These are phyloP conservation scores for Drosophila pruinosa DNA, from an alignment of 1,140 invertebrate genomes.

Conservation along the genomic window DNA sequence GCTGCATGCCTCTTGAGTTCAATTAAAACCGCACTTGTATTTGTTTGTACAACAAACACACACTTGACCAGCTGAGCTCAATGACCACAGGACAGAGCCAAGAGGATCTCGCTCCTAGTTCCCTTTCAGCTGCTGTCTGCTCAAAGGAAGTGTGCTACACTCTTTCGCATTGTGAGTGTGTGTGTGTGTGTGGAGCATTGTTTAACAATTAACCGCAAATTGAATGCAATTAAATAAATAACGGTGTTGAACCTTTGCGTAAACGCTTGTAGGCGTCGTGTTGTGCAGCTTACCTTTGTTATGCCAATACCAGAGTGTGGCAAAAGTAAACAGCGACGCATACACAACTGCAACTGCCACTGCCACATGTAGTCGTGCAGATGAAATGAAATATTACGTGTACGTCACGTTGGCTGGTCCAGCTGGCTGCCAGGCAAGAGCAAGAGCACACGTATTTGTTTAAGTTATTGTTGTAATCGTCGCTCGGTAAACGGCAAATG, in stretches of 20 bases:
- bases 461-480: slow-evolving; percentile 69
- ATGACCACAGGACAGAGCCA: slow-evolving; percentile 6
- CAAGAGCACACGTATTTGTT: slow-evolving; percentile 51
- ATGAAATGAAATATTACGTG: slow-evolving; percentile 79
- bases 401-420: slow-evolving; percentile 63
- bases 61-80: slow-evolving; percentile 51
- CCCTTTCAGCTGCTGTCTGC: background rate
- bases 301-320: slow-evolving; percentile 26
- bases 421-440: slow-evolving; percentile 27
- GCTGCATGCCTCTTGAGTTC: slow-evolving; percentile 67
- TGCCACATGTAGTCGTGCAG: slow-evolving; percentile 43
- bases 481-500: slow-evolving; percentile 29
- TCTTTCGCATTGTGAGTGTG: slow-evolving; percentile 23
- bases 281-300: slow-evolving; percentile 40
- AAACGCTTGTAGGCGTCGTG: slow-evolving; percentile 66
- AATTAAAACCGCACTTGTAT: slow-evolving; percentile 77
- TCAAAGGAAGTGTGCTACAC: slow-evolving; percentile 36
- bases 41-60: slow-evolving; percentile 72
- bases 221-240: slow-evolving; percentile 81
- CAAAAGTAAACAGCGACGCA: slow-evolving; percentile 25
- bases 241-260: slow-evolving; percentile 76
- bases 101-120: background rate
- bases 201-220: slow-evolving; percentile 81
- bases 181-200: slow-evolving; percentile 43
- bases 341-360: background rate